Evolutionary conservation across 2,888 invertebrate species (phyloP), one percentile per base, ranked within the genome.

Genomic region (Scotopteryx bipunctaria): DNA sequence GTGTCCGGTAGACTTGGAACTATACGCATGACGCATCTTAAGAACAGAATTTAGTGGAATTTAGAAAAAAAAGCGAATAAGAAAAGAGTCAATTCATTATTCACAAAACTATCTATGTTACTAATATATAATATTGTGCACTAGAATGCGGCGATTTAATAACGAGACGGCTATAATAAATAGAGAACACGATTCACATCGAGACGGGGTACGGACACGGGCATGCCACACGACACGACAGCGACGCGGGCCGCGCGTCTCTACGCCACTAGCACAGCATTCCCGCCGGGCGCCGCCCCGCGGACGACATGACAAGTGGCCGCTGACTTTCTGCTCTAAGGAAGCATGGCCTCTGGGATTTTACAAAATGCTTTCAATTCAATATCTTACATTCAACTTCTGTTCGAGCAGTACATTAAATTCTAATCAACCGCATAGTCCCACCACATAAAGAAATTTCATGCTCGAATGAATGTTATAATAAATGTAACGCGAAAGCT

Each of bases 391-490:
- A 81, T 76, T 77, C 72, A 74, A 71, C 63, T 71, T 76, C 60
- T 76, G 66, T 76, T 81, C 81, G 82, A 81, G 79, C 82, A 81
- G 70, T 78, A 60, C 62, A 58, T 54, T 54, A 58, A 78, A 69
- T 74, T 78, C 76, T 79, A 80, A 78, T 78, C 73, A 79, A 86
- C 76, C 74, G 77, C 79, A 74, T 78, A 76, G 67, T 82, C 83
- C 86, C 87, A 86, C 81, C 85, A 86, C 83, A 82, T 83, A 80
- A 81, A 81, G 71, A 80, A 82, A 76, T 68, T 72, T 79, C 86
- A 88, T 88, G 89, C 87, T 86, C 79, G 78, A 76, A 86, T 86
- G 80, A 81, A 81, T 86, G 84, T 86, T 86, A 86, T 78, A 71
- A 75, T 75, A 78, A 86, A 64, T 59, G 82, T 82, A 80, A 82